A percentile compares a stretch with the other conserved stretches of the same genome.
Conservation (phyloP, 1,140 invertebrate species). For the Agrypnia vestita region DNA sequence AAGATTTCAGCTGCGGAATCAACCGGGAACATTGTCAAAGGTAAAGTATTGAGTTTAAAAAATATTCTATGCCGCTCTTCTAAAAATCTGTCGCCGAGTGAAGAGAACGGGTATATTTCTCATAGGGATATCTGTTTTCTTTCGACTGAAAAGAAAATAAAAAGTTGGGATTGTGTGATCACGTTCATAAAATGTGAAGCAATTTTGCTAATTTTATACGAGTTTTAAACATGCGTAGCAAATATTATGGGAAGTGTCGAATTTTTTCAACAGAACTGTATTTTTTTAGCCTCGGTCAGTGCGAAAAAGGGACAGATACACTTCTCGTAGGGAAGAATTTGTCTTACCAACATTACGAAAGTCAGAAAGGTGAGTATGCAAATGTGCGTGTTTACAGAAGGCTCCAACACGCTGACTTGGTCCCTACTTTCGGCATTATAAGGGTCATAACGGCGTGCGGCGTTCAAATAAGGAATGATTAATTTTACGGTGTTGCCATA, state of each 20-base stretch:
- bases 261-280: neutral
- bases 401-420: neutral
- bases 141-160: neutral
- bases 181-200: neutral
- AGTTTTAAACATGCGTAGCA: neutral
- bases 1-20: conserved; percentile 49
- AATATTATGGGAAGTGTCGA: neutral
- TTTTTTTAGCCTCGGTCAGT: conserved; percentile 2
- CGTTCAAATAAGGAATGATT: conserved; percentile 35
- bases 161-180: neutral
- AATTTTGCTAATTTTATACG: neutral
- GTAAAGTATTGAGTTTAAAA: conserved; percentile 46
- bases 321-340: conserved; percentile 51
- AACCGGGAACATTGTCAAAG: conserved; percentile 42
- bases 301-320: conserved; percentile 52
- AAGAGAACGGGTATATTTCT: conserved; percentile 14
- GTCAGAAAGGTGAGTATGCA: conserved; percentile 60
- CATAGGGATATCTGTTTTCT: neutral
- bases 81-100: conserved; percentile 41
- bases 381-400: conserved; percentile 55
- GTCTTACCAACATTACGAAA: conserved; percentile 53
- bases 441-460: conserved; percentile 27
- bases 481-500: conserved; percentile 56
- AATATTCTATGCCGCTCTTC: conserved; percentile 48
- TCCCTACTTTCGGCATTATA: conserved; percentile 16